phyloP scores from a whole-genome alignment of 2,888 invertebrate species.

The Smittia aterrima region DNA sequence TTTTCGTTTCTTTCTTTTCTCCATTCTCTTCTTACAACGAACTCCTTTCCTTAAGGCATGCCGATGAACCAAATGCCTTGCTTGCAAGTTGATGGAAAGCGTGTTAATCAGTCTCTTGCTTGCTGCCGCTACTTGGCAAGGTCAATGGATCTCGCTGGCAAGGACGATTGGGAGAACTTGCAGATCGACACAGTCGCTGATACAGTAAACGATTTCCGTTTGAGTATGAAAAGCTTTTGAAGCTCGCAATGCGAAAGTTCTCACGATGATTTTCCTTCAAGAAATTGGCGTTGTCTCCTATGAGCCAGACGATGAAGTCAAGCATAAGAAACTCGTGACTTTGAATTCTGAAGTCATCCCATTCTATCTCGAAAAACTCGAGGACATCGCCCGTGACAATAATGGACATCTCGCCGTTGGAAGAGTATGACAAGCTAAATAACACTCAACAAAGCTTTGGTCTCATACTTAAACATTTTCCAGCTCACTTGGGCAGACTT shows the following conservation, averaged over 20 bases:
- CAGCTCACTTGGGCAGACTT: conserved; percentile 67
- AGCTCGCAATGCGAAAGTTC: too few relatives aligned
- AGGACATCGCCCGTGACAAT: conserved; percentile 61
- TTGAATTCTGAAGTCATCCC: conserved; percentile 60
- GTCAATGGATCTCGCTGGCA: conserved; percentile 58
- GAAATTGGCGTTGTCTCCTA: conserved; percentile 59
- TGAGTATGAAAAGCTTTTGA: conserved; percentile 54
- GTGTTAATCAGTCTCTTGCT: conserved; percentile 61
- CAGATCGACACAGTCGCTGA: conserved; percentile 64
- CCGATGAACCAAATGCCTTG: conserved; percentile 66
- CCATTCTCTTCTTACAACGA: conserved; percentile 1
- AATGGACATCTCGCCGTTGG: conserved; percentile 60
- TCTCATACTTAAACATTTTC: conserved; percentile 44
- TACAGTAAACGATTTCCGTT: conserved; percentile 62
- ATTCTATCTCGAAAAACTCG: conserved; percentile 60
- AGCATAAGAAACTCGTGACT: conserved; percentile 57
- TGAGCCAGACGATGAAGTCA: conserved; percentile 58
- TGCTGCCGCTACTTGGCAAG: conserved; percentile 64
- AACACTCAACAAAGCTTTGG: neutral
- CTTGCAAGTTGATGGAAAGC: conserved; percentile 61
- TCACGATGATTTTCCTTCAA: conserved; percentile 44
- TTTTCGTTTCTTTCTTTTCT: conserved; percentile 1
- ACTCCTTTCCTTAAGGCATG: conserved; percentile 53
- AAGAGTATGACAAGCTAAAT: conserved; percentile 44
- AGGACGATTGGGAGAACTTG: conserved; percentile 61